Base-by-base conservation (phyloP, 2,888 invertebrate species). In the Brachylomia viminalis region DNA sequence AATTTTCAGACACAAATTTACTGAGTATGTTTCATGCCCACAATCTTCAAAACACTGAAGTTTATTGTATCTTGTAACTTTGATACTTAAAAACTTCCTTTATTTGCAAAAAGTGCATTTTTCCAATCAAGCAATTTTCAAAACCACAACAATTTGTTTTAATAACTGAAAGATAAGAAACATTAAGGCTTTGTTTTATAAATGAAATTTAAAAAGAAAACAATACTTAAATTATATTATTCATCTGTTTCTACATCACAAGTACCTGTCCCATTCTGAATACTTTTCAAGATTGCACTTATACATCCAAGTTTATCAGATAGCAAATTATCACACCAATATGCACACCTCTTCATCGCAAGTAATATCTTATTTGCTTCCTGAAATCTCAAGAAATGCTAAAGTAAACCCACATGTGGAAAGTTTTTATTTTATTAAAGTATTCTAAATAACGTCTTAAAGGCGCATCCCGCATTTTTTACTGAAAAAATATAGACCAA, bases 391-490 rank as follows among this genome's bases (percentile, higher is more conserved):
- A 7, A 61, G 62, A 47, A 66, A 71, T 5, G 15, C 17, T 49
- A 13, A 58, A 45, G 8, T 10, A 61, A 15, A 42, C 30, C 27
- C 17, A 58, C 4, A 64, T 59, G 49, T 47, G 27, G 30, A 42
- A 33, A 33, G n/a, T 52, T 68, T 61, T 23, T 49, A 27, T 27
- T 67, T 3, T 52, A 62, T 66, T 64, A 49, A 52, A 59, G 5
- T 42, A 79, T 70, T 61, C 13, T 30, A 23, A 58, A 72, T 54
- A 58, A 45, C 61, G 33, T 68, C 66, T 58, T 77, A 61, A 65
- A 77, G 77, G 33, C 76, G 86, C 86, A 86, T 70, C 87, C 86
- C 83, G 79, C 42, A 82, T 79, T 83, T 83, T 67, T 71, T 67
- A 65, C 5, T n/a, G 33, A 62, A 73, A 66, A 42, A 71, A 78